These are phyloP conservation scores for Hyposoter didymator DNA, from an alignment of 2,888 invertebrate genomes.

Conservation along the genomic window DNA sequence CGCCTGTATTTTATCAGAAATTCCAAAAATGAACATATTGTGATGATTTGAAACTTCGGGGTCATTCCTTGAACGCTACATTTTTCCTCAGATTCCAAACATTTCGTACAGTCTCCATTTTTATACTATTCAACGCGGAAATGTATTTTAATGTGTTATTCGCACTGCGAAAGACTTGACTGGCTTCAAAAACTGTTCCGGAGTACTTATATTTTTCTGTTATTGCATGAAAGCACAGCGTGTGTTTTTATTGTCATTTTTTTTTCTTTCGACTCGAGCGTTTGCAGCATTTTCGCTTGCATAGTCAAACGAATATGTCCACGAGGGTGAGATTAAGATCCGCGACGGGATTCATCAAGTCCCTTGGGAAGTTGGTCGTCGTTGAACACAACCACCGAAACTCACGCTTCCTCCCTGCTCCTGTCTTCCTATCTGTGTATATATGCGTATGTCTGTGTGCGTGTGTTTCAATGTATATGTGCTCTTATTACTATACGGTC, in stretches of 20 bases:
- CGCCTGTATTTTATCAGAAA: not conserved
- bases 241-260: conserved; percentile 26
- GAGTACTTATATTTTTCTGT: not conserved
- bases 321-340: conserved; percentile 58
- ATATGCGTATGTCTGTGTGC: conserved; percentile 5
- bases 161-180: not conserved
- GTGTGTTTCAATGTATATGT: not conserved
- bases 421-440: not conserved
- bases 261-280: not conserved
- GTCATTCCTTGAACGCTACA: not conserved
- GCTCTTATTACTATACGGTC: conserved; percentile 49
- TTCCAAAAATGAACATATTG: not conserved
- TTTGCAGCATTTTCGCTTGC: conserved; percentile 19
- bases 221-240: not conserved
- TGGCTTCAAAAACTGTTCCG: not conserved
- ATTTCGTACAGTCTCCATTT: not conserved
- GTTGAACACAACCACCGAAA: conserved; percentile 33
- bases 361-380: conserved; percentile 54
- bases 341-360: conserved; percentile 65
- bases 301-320: conserved; percentile 42
- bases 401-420: conserved; percentile 2
- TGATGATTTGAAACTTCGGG: not conserved
- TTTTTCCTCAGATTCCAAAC: not conserved
- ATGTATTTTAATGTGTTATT: not conserved
- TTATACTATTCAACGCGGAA: not conserved